Percentiles rank a stretch among this genome's conserved stretches.
These are phyloP conservation scores for Mycetomoellerius zeteki DNA, from an alignment of 1,140 invertebrate genomes.

Conservation along the genomic window DNA sequence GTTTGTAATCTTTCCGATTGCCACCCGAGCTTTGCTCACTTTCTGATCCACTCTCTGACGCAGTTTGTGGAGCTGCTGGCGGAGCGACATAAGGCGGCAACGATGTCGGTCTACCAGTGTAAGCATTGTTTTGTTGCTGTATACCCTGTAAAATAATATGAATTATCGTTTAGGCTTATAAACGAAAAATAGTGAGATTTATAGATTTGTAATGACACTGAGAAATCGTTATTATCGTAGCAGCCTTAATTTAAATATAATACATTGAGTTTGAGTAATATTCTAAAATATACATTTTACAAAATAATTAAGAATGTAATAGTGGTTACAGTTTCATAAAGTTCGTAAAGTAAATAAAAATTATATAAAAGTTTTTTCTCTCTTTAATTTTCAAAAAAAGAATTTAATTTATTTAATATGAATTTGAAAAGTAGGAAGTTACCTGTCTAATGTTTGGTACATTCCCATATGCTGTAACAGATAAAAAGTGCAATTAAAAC, in stretches of 20 bases:
- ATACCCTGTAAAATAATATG: constrained; percentile 70
- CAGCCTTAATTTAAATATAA: not conserved
- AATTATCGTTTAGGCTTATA: constrained; percentile 9
- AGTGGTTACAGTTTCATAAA: not conserved
- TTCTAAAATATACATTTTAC: not conserved
- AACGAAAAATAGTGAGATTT: not conserved
- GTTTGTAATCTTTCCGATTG: constrained; percentile 84
- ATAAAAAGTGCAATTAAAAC: constrained; percentile 58
- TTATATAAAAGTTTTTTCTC: not conserved
- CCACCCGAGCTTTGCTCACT: constrained; percentile 84
- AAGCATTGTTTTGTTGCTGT: constrained; percentile 81
- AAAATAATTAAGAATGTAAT: not conserved
- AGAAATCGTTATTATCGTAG: not conserved
- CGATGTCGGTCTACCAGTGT: constrained; percentile 84
- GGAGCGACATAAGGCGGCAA: constrained; percentile 85
- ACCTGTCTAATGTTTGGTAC: constrained; percentile 83
- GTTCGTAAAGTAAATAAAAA: not conserved
- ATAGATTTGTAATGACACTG: not conserved
- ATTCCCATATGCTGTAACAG: constrained; percentile 85
- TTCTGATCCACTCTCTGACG: constrained; percentile 86
- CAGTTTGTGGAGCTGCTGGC: constrained; percentile 80
- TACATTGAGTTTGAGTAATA: too few relatives aligned
- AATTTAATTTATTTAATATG: constrained; percentile 4
- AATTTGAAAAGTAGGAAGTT: constrained; percentile 50
- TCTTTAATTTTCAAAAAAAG: not conserved